These are phyloP conservation scores for Cataglyphis albicans DNA, from an alignment of 2,888 invertebrate species.

Conservation along the genomic window DNA sequence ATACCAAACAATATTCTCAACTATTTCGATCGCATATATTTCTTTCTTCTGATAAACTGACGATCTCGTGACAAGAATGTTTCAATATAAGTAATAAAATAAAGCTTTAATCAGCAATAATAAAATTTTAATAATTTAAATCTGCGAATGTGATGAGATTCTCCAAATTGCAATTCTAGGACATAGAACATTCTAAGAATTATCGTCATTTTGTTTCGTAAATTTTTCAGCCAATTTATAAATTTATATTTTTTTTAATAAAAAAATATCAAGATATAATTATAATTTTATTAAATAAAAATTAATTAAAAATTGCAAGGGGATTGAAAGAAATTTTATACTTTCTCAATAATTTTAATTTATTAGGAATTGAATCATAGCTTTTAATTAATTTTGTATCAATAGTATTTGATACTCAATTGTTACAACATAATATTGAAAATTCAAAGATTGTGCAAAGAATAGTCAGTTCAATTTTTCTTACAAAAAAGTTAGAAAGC, in stretches of 20 bases:
- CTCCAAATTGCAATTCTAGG: background rate
- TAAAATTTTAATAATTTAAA: background rate
- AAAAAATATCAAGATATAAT: background rate
- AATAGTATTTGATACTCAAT: background rate
- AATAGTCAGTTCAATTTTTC: background rate
- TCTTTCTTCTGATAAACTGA: background rate
- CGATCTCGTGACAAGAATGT: background rate
- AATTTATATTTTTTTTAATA: background rate
- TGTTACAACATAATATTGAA: background rate
- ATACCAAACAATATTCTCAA: background rate
- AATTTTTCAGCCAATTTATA: background rate
- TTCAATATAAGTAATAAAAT: background rate
- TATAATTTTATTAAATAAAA: background rate
- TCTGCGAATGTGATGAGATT: background rate
- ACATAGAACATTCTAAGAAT: background rate
- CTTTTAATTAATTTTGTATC: background rate
- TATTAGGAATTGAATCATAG: background rate
- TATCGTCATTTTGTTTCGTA: background rate
- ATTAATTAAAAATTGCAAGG: background rate
- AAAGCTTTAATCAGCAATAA: background rate
- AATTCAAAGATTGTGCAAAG: background rate
- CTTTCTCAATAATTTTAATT: background rate
- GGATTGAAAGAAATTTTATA: background rate
- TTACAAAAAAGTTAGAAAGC: background rate
- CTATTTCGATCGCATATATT: background rate